Conservation (phyloP, 2,797 vertebrate genomes). For the Sparus aurata region DNA sequence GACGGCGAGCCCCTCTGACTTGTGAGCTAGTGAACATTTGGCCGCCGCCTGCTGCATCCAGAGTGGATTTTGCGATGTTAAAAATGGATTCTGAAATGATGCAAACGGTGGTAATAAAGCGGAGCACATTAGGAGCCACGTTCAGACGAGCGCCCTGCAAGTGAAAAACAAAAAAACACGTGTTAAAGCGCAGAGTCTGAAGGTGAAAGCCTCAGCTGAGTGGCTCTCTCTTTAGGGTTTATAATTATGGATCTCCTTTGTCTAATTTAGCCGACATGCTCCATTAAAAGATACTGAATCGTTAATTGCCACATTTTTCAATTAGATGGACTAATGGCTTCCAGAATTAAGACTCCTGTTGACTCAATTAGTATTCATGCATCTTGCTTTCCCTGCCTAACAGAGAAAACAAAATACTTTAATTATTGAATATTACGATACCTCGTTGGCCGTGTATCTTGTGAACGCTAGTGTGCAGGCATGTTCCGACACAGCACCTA, state of each 20-base stretch:
- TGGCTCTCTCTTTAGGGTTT: constrained; percentile 11
- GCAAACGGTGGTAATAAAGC: background rate
- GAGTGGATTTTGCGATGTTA: background rate
- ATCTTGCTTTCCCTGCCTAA: constrained; percentile 18
- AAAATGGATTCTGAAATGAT: background rate
- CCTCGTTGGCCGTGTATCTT: background rate
- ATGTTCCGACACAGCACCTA: background rate
- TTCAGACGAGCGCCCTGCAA: background rate
- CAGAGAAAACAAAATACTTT: constrained; percentile 15
- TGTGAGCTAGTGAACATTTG: too few species aligned
- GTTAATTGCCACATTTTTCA: constrained; percentile 61
- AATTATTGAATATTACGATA: constrained; percentile 14
- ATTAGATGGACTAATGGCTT: constrained; percentile 57
- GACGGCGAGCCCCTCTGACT: too few species aligned
- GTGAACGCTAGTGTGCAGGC: background rate
- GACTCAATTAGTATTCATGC: constrained; percentile 46
- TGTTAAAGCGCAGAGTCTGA: background rate
- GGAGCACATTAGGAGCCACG: background rate
- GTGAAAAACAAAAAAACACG: background rate
- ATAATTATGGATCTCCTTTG: constrained; percentile 45
- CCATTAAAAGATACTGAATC: constrained; percentile 46
- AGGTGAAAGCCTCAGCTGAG: constrained; percentile 29
- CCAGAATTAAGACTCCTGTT: constrained; percentile 45
- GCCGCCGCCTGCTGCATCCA: background rate
- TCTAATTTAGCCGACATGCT: constrained; percentile 48